Evolutionary conservation across 2,888 invertebrate genomes (phyloP), one percentile per base, ranked within the genome.

Genomic region (Dynastes tityus): DNA sequence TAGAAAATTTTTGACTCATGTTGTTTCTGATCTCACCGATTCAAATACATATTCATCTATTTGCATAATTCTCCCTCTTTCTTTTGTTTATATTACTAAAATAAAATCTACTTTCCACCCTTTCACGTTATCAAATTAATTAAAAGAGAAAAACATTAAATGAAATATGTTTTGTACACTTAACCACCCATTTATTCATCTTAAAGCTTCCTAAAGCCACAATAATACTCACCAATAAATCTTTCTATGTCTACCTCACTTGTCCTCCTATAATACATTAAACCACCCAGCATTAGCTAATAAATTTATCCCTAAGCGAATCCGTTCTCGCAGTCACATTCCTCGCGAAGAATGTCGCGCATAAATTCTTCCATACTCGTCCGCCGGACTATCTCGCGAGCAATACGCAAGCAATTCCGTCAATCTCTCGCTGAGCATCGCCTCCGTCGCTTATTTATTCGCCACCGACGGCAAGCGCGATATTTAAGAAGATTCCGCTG

Each of bases 261-360:
- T 58, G 22, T 22, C 16, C 55, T 58, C 16, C 22, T 58, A 22
- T 58, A 58, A 58, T 58, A 58, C 55, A 58, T 58, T 58, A 58
- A 58, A 58, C 55, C 53, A 53, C 53, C 53, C 55, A 6, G 55
- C 55, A 58, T 58, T 58, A 58, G 55, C 16, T 58, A 58, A 58
- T 58, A 58, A 58, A 58, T 58, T 58, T 58, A 58, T 22, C 55
- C 22, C 6, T 53, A 53, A 27, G 55, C 16, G 55, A 58, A 58
- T 58, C 55, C 55, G 55, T 58, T 58, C 22, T 58, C 55, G 55
- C 22, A 58, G 55, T 22, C 55, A 22, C 55, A 58, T 58, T 58
- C 55, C 22, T 27, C 55, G 55, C 55, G 55, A 58, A 58, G 55
- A 58, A 58, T 58, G 55, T 58, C 27, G 55, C 55, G 22, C 55